A percentile compares a stretch with the other conserved stretches of the same genome.
phyloP scores from a whole-genome alignment of 2,888 invertebrate genomes.

The Strigamia maritima region DNA sequence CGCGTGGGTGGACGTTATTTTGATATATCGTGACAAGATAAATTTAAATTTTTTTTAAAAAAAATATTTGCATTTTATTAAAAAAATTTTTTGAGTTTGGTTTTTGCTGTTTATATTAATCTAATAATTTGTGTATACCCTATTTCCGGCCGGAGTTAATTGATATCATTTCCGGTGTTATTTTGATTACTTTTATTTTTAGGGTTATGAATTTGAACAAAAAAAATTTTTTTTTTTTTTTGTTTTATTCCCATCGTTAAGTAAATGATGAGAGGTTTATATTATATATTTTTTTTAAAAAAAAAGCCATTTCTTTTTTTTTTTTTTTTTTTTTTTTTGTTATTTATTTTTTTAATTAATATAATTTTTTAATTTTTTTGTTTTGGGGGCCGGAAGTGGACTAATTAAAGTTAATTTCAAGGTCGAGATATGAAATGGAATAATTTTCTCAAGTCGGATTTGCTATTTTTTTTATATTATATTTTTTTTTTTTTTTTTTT shows the following conservation, averaged over 20 bases:
- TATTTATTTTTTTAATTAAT: not conserved
- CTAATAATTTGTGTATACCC: not conserved
- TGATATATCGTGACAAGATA: too few species aligned
- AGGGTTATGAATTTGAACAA: not conserved
- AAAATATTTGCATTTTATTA: too few species aligned
- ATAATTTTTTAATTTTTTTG: not conserved
- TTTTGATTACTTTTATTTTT: slow-evolving; percentile 8
- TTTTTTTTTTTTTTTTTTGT: not conserved
- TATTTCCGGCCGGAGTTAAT: not conserved
- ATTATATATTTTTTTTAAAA: not conserved
- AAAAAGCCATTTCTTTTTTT: not conserved
- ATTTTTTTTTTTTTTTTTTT: not conserved
- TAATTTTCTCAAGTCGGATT: not conserved
- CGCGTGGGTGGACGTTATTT: not conserved
- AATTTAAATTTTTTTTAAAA: not conserved
- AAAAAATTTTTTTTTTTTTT: not conserved
- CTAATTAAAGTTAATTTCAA: slow-evolving; percentile 22
- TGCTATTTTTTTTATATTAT: too few species aligned
- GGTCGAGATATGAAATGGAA: not conserved
- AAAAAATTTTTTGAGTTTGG: not conserved
- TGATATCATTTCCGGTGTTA: not conserved
- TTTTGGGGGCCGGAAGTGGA: not conserved
- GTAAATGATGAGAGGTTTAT: not conserved
- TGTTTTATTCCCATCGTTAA: not conserved
- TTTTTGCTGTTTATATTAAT: not conserved